Conservation (phyloP, 2,797 vertebrate genomes). For the Sarcoramphus papa region DNA sequence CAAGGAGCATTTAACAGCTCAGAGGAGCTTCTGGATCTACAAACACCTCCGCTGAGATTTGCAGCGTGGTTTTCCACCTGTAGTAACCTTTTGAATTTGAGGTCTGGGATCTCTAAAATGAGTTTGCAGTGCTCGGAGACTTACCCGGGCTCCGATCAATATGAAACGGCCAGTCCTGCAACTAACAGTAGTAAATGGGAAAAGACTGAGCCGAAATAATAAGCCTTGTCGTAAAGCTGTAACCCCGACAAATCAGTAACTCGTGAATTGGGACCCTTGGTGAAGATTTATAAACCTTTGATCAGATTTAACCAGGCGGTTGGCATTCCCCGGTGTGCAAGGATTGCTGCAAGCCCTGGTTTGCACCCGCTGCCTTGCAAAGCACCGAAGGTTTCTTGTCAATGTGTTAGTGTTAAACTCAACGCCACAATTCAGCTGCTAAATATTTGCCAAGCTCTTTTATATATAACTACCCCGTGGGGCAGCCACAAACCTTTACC, state of each 20-base stretch:
- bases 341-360: neutral
- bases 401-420: neutral
- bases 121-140: neutral
- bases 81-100: neutral
- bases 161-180: neutral
- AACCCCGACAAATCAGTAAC: neutral
- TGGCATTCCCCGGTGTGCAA: neutral
- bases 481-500: neutral
- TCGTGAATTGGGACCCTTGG: neutral
- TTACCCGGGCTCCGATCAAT: neutral
- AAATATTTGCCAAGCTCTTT: slow-evolving; percentile 3
- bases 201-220: neutral
- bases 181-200: neutral
- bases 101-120: neutral
- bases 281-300: neutral
- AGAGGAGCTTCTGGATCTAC: neutral
- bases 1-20: neutral
- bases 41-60: neutral
- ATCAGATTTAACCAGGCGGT: neutral
- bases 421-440: neutral
- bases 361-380: neutral
- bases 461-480: neutral
- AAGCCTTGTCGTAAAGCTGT: neutral
- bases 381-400: neutral
- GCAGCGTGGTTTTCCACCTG: neutral